These are phyloP conservation scores for Calephelis perditalis DNA, from an alignment of 2,888 invertebrate species.

Conservation along the genomic window DNA sequence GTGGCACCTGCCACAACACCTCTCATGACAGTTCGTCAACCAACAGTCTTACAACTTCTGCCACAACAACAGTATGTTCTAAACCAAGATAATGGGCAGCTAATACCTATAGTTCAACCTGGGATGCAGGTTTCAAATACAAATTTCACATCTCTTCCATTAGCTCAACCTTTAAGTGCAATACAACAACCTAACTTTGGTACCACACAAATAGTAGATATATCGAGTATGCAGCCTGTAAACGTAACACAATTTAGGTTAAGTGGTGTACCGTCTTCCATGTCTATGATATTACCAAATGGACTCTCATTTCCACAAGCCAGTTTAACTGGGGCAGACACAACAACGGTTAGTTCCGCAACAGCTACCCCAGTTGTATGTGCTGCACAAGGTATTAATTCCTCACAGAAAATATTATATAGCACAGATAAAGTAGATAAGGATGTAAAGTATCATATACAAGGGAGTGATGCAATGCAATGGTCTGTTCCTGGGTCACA, in stretches of 20 bases:
- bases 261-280: conserved; percentile 66
- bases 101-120: conserved; percentile 70
- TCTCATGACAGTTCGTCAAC: conserved; percentile 68
- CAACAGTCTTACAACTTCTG: conserved; percentile 61
- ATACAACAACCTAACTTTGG: conserved; percentile 66
- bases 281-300: conserved; percentile 71
- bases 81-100: conserved; percentile 69
- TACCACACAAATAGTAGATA: conserved; percentile 59
- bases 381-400: conserved; percentile 63
- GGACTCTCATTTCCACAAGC: conserved; percentile 63
- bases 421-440: conserved; percentile 69
- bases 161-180: conserved; percentile 51
- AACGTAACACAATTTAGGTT: conserved; percentile 65
- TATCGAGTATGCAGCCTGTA: conserved; percentile 67
- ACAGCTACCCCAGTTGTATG: conserved; percentile 66
- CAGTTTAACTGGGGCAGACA: conserved; percentile 55
- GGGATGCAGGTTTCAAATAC: conserved; percentile 65
- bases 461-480: conserved; percentile 64
- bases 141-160: conserved; percentile 62
- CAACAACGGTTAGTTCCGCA: conserved; percentile 66
- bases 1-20: conserved; percentile 59
- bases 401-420: conserved; percentile 65
- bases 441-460: conserved; percentile 67
- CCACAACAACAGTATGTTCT: conserved; percentile 70
- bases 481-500: conserved; percentile 69